Base-by-base conservation (phyloP, 2,888 invertebrate genomes). In the Cremastinae sp. region DNA sequence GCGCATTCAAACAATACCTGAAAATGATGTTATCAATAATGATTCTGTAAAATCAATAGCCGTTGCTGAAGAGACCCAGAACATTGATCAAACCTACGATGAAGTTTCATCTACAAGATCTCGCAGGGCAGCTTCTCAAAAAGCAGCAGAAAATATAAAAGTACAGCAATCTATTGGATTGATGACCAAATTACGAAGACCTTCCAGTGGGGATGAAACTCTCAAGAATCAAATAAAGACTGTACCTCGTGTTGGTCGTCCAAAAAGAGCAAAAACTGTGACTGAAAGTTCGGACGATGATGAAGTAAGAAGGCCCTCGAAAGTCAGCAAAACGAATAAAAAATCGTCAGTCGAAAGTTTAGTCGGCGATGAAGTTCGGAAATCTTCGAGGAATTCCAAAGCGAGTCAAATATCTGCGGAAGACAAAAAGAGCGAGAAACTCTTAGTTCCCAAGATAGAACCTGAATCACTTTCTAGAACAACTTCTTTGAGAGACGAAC, bases 1-100 rank as follows among this genome's bases (percentile, higher is more conserved):
- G 45, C 83, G 82, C 53, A 88, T 88, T 1, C 84, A 85, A 69
- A 85, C 89, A 0, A 89, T 89, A 73, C 87, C 83, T 4, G 89
- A 89, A 74, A 75, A 87, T 73, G 81, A 82, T 35, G 61, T 82
- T 2, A 49, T 82, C 1, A 55, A 69, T 14, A 70, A 61, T 9
- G 58, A 49, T 0, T 62, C 74, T 0, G 66, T 55, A 0, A 14
- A 18, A 0, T 55, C 74, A 0, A 28, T n/a, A 8, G 14, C 12
- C 0, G 1, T 18, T 0, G 41, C 28, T 12, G 65, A 78, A 5
- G 43, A 47, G 1, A 56, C 18, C 8, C 68, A 43, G 7, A 37
- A 37, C 12, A 62, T 51, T 0, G 62, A 71, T n/a, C 74, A 77
- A 5, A 20, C 22, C 0, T 65, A 41, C 8, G 77, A 75, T 9